Evolutionary conservation across 2,113 vertebrate genomes (phyloP).

Genomic region (Potamarius usumacintae): DNA sequence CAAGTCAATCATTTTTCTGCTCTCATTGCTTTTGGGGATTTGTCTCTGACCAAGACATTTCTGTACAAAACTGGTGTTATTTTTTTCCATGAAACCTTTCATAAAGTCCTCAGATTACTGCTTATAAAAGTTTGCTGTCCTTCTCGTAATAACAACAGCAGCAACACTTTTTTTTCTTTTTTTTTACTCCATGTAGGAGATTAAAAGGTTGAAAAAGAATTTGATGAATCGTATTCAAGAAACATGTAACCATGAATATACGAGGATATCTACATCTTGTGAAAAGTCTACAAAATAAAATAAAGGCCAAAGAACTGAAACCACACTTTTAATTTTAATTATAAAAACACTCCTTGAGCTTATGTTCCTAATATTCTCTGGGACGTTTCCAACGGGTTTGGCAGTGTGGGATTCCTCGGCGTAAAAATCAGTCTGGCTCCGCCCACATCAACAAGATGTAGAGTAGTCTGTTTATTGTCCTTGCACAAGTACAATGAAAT

Average conservation of each 20-base stretch:
- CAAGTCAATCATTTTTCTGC: not conserved
- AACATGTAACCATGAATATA: not conserved
- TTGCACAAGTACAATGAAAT: too few relatives aligned
- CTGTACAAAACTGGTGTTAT: not conserved
- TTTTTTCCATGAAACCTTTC: not conserved
- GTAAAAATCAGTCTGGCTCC: not conserved
- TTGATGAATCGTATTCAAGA: not conserved
- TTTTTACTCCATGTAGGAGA: not conserved
- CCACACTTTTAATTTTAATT: not conserved
- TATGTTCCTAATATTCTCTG: not conserved
- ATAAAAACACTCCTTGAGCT: not conserved
- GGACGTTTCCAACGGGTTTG: not conserved
- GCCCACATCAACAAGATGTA: not conserved
- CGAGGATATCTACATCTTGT: not conserved
- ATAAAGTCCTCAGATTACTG: not conserved
- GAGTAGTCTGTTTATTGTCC: too few relatives aligned
- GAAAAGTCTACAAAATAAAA: not conserved
- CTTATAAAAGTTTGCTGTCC: not conserved
- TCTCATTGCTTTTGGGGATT: not conserved
- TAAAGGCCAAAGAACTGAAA: not conserved
- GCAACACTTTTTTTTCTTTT: too few relatives aligned
- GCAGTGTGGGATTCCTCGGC: not conserved
- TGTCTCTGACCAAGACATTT: not conserved
- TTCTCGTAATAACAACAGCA: not conserved
- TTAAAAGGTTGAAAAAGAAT: not conserved